Evolutionary conservation across 1,140 invertebrate species (phyloP), one percentile per base, ranked within the genome.

Genomic region (Meloidogyne exigua): DNA sequence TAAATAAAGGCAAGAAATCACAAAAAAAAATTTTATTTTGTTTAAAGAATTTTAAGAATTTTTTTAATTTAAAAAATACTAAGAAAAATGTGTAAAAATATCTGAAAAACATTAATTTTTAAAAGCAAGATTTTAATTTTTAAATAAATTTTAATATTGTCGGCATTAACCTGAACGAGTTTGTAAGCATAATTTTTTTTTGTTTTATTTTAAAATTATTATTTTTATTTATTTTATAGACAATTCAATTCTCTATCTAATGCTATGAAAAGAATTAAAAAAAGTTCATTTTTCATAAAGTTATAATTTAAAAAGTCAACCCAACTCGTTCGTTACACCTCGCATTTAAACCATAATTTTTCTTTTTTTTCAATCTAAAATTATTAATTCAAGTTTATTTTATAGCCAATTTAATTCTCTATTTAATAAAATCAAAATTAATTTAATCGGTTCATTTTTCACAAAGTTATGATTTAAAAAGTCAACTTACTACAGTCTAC

Each of bases 21-120:
- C n/a, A n/a, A 10, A 67, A 21, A 67, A 13, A 65, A 12, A 65
- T 65, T 25, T 65, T 65, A n/a, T 67, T 67, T 28, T 66, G 65
- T 3, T 39, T 39, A 39, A n/a, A 67, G 10, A 21, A 21, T 67
- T 67, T 28, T 18, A 67, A 23, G 32, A 67, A 67, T 67, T 67
- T 32, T 39, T n/a, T 18, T 18, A 15, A 12, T 65, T 65, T 28
- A 13, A 32, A 67, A 32, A 32, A 18, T 32, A 23, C 9, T 32
- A 18, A 25, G 21, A 26, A 25, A 21, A 25, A 18, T 1, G 7
- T 5, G 15, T 67, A 4, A 25, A 18, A 9, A 39, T 39, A 39
- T 39, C 9, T 10, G 4, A 9, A 9, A 10, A 39, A 32, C 2
- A 32, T 2, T 32, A 32, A 32, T 32, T 32, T 32, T 32, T 32